Evolutionary conservation across 2,113 vertebrate species (phyloP).

Genomic region (Chloebia gouldiae): DNA sequence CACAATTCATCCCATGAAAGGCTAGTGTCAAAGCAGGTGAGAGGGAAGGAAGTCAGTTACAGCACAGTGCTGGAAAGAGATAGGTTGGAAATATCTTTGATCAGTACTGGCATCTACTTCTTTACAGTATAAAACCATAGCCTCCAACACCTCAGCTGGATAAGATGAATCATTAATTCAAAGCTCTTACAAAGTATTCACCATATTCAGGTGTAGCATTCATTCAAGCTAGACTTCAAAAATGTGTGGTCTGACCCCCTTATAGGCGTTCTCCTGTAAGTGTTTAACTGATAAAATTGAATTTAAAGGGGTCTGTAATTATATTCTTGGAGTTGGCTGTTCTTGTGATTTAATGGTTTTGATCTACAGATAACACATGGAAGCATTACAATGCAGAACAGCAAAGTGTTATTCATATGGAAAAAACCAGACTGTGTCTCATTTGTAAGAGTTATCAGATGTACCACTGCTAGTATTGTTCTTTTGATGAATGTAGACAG

Average conservation of each 20-base stretch:
- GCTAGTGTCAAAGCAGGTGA: not conserved
- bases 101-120: not conserved
- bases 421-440: not conserved
- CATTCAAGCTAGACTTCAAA: not conserved
- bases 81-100: not conserved
- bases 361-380: not conserved
- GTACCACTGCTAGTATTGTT: not conserved
- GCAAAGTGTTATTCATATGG: not conserved
- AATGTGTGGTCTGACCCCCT: not conserved
- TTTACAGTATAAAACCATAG: not conserved
- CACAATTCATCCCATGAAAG: not conserved
- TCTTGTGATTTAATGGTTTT: not conserved
- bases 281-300: not conserved
- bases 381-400: not conserved
- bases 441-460: not conserved
- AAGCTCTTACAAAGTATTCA: not conserved
- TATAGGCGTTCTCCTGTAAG: not conserved
- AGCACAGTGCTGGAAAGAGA: not conserved
- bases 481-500: not conserved
- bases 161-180: not conserved
- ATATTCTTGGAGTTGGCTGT: not conserved
- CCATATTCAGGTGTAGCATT: not conserved
- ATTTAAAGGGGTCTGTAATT: not conserved
- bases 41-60: not conserved
- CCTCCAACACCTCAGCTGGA: not conserved